Conservation (phyloP, 2,797 vertebrate species). For the Bufotes viridis region DNA sequence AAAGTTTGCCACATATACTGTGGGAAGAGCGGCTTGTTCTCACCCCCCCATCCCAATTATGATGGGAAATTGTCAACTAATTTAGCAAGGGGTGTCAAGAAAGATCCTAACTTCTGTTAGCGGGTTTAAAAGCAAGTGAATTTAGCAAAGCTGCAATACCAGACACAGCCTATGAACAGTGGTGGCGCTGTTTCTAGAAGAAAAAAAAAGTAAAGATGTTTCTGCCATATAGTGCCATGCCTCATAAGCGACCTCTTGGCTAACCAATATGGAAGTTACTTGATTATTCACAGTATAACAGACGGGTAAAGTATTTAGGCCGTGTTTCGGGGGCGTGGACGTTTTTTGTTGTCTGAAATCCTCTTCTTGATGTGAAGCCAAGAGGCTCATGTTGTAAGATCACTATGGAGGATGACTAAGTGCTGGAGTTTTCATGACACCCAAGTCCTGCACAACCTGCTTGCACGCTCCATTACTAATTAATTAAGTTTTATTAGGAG, state of each 20-base stretch:
- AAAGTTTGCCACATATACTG: background rate
- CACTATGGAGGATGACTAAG: slow-evolving; percentile 11
- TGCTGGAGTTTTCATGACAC: background rate
- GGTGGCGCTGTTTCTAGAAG: background rate
- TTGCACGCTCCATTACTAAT: background rate
- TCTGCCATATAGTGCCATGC: background rate
- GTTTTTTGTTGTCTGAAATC: background rate
- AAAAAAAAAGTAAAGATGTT: background rate
- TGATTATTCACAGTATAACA: too few relatives aligned
- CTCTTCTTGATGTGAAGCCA: background rate
- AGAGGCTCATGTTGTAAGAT: background rate
- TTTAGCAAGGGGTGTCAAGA: background rate
- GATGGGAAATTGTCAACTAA: too few relatives aligned
- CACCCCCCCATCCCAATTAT: too few relatives aligned
- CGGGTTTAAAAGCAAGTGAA: background rate
- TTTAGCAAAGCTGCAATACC: background rate
- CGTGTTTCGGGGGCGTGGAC: background rate
- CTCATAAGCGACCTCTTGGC: background rate
- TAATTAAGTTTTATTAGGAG: slow-evolving; percentile 1
- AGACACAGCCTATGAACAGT: background rate
- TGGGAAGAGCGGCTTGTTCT: background rate
- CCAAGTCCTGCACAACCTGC: background rate
- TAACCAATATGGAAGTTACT: background rate
- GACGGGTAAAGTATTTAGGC: background rate
- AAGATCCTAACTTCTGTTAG: background rate